Evolutionary conservation across 2,113 vertebrate species (phyloP).

Genomic region (Neotragus moschatus): DNA sequence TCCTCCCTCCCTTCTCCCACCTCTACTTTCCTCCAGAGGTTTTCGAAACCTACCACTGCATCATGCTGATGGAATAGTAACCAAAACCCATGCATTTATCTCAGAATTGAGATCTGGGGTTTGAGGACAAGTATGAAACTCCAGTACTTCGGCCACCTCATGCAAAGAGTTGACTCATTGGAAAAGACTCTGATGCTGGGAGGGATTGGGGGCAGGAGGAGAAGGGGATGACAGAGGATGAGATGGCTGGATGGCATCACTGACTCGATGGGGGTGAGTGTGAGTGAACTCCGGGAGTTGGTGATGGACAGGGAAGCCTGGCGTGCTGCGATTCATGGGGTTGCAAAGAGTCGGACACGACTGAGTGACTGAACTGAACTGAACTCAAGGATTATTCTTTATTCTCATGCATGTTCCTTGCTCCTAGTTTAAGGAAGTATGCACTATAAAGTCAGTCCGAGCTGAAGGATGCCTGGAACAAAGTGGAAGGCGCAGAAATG

Average conservation of each 20-base stretch:
- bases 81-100: not conserved
- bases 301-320: no score
- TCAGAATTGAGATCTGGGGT: not conserved
- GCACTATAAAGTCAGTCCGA: not conserved
- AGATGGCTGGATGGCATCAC: no score
- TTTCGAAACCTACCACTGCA: not conserved
- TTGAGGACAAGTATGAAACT: not conserved
- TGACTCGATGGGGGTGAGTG: no score
- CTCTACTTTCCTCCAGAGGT: constrained; percentile 18
- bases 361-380: no score
- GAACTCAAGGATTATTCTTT: not conserved
- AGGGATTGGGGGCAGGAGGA: no score
- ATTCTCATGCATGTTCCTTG: not conserved
- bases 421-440: not conserved
- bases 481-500: not conserved
- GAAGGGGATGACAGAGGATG: no score
- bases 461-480: not conserved
- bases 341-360: no score
- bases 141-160: no score
- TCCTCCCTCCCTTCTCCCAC: constrained; percentile 34
- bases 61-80: not conserved
- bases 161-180: no score
- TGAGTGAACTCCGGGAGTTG: no score
- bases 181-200: no score
- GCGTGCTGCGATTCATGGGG: no score